Evolutionary conservation across 2,888 invertebrate genomes (phyloP), one percentile per base, ranked within the genome.

Genomic region (Lepidochitona cinerea): DNA sequence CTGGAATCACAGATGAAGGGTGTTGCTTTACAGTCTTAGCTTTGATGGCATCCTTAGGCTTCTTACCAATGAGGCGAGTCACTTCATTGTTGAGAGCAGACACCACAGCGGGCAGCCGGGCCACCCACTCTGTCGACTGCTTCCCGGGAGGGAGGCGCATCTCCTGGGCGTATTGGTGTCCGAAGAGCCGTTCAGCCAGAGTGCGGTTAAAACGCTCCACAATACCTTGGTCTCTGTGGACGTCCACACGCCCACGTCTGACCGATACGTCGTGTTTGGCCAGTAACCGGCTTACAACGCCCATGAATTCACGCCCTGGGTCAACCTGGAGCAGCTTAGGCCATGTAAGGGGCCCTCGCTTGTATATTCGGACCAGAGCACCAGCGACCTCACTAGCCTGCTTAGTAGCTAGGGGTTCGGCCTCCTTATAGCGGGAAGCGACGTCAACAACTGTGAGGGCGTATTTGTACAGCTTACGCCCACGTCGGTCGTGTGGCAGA

Each of bases 291-390:
- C 68, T 54, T 2, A 77, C 70, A 23, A 70, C 66, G n/a, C n/a
- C n/a, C n/a, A n/a, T n/a, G n/a, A n/a, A n/a, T n/a, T n/a, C n/a
- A n/a, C n/a, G 70, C 18, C 78, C 79, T 2, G 73, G 75, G 69
- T 79, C 79, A n/a, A 76, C 76, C 75, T 79, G 76, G 32, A 76
- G 73, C 49, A 76, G 65, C n/a, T n/a, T n/a, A n/a, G n/a, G n/a
- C n/a, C n/a, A n/a, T n/a, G n/a, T n/a, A n/a, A n/a, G n/a, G n/a
- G 73, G 70, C 9, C 69, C 64, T 52, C 78, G 49, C 23, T 54
- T 75, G 35, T 78, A 78, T 26, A 78, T 78, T 35, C 75, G 71
- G 12, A 75, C 70, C 41, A 79, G 72, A 1, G 79, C 77, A 23
- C 67, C 37, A 23, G 77, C 74, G n/a, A 77, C 76, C 74, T 77